These are phyloP conservation scores for Maccullochella peelii DNA, from an alignment of 2,113 vertebrate genomes.

Conservation along the genomic window DNA sequence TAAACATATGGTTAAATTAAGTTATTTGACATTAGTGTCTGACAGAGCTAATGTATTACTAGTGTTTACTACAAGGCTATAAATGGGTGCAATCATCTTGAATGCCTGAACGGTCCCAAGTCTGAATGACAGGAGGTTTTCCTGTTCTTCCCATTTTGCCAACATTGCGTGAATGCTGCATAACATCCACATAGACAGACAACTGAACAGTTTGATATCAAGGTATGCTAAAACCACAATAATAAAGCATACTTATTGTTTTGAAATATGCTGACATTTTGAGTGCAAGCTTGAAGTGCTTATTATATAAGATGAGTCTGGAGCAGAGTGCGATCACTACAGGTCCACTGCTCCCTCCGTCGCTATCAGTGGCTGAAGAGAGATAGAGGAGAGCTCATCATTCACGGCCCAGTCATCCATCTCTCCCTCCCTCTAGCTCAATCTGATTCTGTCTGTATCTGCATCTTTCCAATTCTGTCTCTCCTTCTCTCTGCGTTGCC, in stretches of 20 bases:
- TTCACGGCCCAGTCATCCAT: conserved; percentile 57
- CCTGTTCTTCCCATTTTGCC: neutral
- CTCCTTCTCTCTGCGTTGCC: conserved; percentile 34
- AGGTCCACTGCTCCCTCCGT: conserved; percentile 24
- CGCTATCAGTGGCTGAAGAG: conserved; percentile 56
- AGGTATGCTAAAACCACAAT: neutral
- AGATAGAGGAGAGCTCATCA: conserved; percentile 53
- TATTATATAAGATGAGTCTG: conserved; percentile 37
- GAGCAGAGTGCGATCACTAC: conserved; percentile 32
- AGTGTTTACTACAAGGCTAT: neutral
- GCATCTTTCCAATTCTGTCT: neutral
- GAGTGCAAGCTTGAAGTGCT: conserved; percentile 15
- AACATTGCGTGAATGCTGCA: neutral
- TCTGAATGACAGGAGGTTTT: conserved; percentile 20
- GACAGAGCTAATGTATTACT: neutral
- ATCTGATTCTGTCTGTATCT: conserved; percentile 52
- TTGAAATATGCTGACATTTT: conserved; percentile 37
- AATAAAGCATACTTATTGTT: conserved; percentile 3
- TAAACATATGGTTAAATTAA: conserved; percentile 10
- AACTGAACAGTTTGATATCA: conserved; percentile 1
- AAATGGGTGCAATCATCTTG: neutral
- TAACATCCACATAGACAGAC: neutral
- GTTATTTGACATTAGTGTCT: neutral
- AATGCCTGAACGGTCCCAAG: neutral
- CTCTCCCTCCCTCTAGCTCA: conserved; percentile 48